Evolutionary conservation across 2,113 vertebrate genomes (phyloP).

Genomic region (Seriola quinqueradiata): DNA sequence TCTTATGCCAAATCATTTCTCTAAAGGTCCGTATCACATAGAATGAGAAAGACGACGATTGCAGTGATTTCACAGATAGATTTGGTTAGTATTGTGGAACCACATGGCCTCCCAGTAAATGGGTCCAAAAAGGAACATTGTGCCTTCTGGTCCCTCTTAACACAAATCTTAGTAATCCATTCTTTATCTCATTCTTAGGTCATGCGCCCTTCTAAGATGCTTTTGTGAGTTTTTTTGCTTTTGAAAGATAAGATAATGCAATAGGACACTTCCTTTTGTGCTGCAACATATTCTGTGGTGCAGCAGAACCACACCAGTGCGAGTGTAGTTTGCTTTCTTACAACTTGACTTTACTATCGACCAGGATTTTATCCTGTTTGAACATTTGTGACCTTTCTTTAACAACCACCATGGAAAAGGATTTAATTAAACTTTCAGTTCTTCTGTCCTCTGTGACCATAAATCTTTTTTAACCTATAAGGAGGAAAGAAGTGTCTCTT

Average conservation of each 20-base stretch:
- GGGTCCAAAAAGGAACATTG: conserved; percentile 56
- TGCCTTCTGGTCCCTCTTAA: conserved; percentile 66
- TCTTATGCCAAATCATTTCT: conserved; percentile 16
- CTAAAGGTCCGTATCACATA: not conserved
- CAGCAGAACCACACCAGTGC: conserved; percentile 23
- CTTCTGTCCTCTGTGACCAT: conserved; percentile 7
- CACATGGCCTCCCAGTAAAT: conserved; percentile 28
- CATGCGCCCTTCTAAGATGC: conserved; percentile 2
- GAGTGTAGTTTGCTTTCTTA: conserved; percentile 12
- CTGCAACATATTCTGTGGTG: conserved; percentile 5
- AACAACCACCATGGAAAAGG: not conserved
- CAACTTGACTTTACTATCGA: not conserved
- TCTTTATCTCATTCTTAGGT: conserved; percentile 22
- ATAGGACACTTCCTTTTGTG: conserved; percentile 23
- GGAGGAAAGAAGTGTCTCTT: conserved; percentile 42
- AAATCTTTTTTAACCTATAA: conserved; percentile 24
- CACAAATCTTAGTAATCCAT: conserved; percentile 42
- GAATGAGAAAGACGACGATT: conserved; percentile 26
- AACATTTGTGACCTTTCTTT: conserved; percentile 8
- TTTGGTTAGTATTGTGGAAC: conserved; percentile 25
- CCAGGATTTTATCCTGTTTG: conserved; percentile 7
- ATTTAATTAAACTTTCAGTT: not conserved
- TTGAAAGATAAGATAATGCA: conserved; percentile 38
- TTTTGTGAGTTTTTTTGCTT: conserved; percentile 36
- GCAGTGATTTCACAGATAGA: conserved; percentile 19